Evolutionary conservation across 2,888 invertebrate species (phyloP), one percentile per base, ranked within the genome.

Genomic region (Drosophila cognata): DNA sequence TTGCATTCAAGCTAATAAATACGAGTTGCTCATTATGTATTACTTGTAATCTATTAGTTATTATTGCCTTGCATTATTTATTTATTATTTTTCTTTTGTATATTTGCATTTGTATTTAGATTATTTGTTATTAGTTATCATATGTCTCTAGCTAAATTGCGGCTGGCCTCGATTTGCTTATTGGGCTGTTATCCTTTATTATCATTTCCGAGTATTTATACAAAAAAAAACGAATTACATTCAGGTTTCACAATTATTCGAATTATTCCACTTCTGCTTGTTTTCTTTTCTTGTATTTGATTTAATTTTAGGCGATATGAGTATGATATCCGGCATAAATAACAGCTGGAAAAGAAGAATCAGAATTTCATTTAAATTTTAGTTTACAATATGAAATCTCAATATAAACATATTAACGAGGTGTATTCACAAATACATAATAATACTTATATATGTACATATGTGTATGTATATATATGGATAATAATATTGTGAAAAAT

Each of bases 11-110:
- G 55, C 62, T 46, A 67, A 51, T 63, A 66, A 71, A 43, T 71
- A 46, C 46, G 56, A 48, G 50, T 67, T 57, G 25, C 38, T 62
- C 58, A 60, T 64, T 71, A 36, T 72, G 74, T 67, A 41, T 58
- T 58, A 63, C 64, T 70, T n/a, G 21, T 41, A 43, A 57, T 31
- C 71, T 80, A 82, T 71, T 71, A 70, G 66, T 89, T 83, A 78
- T 84, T 90, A 84, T 82, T 84, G 81, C 82, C 77, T 81, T 88
- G 69, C 72, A 74, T 72, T 86, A 58, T 71, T 66, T 55, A 4
- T 46, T 46, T 16, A 46, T 25, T 46, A 25, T 29, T 31, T 29
- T 31, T 6, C 3, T 74, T 65, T 84, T 86, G 69, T 77, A 64
- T 72, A 67, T 65, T 74, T 74, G 58, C 63, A 35, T 66, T 56